A percentile compares a stretch with the other conserved stretches of the same genome.
phyloP scores from a whole-genome alignment of 2,888 invertebrate genomes.

The Nesidiocoris tenuis region DNA sequence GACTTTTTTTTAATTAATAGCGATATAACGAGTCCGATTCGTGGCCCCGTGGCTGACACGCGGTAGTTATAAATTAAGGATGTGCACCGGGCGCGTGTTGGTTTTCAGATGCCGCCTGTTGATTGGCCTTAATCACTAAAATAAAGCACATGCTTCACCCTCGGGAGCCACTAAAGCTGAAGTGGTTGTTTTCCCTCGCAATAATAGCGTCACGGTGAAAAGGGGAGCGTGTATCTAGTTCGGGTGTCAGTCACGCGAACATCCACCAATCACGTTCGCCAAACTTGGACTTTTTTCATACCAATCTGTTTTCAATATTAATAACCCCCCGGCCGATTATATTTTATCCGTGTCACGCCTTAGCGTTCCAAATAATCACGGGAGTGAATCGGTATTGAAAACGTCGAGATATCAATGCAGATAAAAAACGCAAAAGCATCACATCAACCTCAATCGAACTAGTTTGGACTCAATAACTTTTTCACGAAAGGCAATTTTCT shows the following conservation, averaged over 20 bases:
- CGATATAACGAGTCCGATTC: not conserved
- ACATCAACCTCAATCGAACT: no score
- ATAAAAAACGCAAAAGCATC: no score
- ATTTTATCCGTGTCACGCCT: no score
- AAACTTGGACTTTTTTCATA: not conserved
- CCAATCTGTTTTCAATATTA: not conserved
- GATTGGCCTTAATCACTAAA: slow-evolving; percentile 25
- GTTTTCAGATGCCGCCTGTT: slow-evolving; percentile 24
- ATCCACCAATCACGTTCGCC: not conserved
- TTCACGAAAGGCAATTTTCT: no score
- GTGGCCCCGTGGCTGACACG: slow-evolving; percentile 9
- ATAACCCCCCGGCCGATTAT: not conserved
- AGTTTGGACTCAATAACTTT: no score
- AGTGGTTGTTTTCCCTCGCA: not conserved
- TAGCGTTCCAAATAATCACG: no score
- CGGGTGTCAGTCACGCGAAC: not conserved
- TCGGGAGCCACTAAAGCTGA: not conserved
- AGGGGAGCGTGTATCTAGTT: not conserved
- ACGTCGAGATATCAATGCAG: no score
- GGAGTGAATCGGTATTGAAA: no score
- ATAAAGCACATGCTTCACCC: slow-evolving; percentile 5
- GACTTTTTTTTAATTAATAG: not conserved
- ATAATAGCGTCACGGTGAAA: not conserved
- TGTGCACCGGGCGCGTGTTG: not conserved
- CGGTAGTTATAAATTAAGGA: slow-evolving; percentile 26